Evolutionary conservation across 2,113 vertebrate species (phyloP).

Genomic region (Rhodinocichla rosea): DNA sequence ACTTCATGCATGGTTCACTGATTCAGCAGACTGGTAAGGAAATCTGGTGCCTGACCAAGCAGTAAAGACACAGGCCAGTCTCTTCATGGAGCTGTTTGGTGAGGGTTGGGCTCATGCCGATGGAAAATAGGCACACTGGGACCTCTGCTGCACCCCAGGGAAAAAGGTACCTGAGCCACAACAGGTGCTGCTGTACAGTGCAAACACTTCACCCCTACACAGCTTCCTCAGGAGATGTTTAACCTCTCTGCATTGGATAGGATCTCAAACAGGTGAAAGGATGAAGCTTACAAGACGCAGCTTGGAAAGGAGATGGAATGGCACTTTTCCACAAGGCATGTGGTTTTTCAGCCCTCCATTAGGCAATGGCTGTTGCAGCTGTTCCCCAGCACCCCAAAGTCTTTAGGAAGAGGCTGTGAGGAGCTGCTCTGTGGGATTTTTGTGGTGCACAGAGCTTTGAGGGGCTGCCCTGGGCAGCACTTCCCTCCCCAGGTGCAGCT

Average conservation of each 20-base stretch:
- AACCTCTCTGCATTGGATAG: background rate
- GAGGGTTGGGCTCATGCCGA: rapidly evolving
- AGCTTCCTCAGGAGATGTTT: background rate
- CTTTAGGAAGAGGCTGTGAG: background rate
- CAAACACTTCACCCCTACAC: background rate
- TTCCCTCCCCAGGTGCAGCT: background rate
- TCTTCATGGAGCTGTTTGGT: background rate
- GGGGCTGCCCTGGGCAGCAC: background rate
- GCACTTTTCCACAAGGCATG: background rate
- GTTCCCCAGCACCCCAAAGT: background rate
- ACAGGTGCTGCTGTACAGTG: background rate
- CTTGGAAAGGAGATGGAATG: background rate
- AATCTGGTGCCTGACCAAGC: background rate
- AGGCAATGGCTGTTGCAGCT: background rate
- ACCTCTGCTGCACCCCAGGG: background rate
- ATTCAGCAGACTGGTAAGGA: background rate
- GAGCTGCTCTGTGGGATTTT: background rate
- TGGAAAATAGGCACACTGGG: background rate
- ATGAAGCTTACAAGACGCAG: background rate
- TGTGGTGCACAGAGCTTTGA: background rate
- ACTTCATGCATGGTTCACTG: background rate
- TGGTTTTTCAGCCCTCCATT: background rate
- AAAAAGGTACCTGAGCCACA: background rate
- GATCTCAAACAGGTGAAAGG: background rate
- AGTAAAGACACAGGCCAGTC: background rate